Conservation (phyloP, 2,113 vertebrate genomes). For the Platysteira castanea region DNA sequence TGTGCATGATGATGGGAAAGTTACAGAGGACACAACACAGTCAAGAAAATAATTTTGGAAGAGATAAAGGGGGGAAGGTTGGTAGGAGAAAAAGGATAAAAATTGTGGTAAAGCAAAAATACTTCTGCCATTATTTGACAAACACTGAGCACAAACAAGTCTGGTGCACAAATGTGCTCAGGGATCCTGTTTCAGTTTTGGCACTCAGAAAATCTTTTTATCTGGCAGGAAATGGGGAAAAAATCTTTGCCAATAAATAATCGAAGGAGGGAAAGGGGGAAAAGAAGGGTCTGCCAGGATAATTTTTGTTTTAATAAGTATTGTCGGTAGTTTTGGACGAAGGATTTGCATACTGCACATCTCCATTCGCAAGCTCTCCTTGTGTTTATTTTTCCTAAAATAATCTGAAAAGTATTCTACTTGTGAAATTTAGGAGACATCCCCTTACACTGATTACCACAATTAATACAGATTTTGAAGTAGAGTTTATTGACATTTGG, state of each 20-base stretch:
- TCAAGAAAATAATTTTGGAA: background rate
- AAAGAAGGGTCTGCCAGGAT: background rate
- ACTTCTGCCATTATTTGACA: background rate
- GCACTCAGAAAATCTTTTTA: background rate
- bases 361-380: background rate
- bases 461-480: background rate
- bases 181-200: background rate
- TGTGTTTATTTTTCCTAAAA: background rate
- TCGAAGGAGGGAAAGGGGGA: background rate
- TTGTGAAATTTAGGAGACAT: background rate
- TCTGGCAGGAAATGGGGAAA: background rate
- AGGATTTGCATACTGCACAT: background rate
- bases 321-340: background rate
- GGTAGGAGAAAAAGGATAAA: background rate
- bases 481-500: background rate
- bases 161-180: conserved; percentile 9
- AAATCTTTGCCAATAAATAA: conserved; percentile 20
- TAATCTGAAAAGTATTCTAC: background rate
- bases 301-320: background rate
- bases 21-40: background rate
- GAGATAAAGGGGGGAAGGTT: background rate
- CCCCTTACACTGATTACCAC: background rate
- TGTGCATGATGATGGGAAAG: background rate
- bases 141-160: background rate
- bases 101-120: background rate